phyloP scores from a whole-genome alignment of 2,888 invertebrate genomes.

The Odiellus spinosus region DNA sequence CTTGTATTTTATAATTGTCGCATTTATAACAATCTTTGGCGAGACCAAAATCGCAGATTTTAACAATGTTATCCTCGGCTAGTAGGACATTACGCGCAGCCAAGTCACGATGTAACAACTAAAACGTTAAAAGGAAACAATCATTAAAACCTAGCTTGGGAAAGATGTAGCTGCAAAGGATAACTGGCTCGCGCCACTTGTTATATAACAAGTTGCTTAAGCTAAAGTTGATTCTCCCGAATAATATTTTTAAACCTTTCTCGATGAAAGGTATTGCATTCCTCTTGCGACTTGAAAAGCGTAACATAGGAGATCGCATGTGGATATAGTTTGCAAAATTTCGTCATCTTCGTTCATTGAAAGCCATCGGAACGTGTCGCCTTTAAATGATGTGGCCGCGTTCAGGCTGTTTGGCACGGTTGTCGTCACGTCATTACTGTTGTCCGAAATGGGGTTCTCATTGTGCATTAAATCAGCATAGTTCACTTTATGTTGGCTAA shows the following conservation, averaged over 20 bases:
- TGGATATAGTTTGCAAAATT: slow-evolving; percentile 28
- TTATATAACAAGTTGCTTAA: background rate
- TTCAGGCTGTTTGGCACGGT: too few relatives aligned
- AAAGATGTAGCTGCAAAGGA: background rate
- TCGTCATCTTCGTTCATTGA: too few relatives aligned
- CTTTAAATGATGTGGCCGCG: too few relatives aligned
- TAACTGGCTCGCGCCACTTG: background rate
- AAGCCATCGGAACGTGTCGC: too few relatives aligned
- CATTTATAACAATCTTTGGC: slow-evolving; percentile 34
- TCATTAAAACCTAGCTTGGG: background rate
- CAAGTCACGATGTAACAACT: slow-evolving; percentile 36
- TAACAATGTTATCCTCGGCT: slow-evolving; percentile 33
- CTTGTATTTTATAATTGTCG: slow-evolving; percentile 31
- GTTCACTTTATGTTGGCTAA: slow-evolving; percentile 8
- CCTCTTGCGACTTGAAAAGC: slow-evolving; percentile 85
- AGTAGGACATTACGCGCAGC: slow-evolving; percentile 35
- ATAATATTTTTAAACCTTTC: slow-evolving; percentile 45
- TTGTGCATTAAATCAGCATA: slow-evolving; percentile 12
- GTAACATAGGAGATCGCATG: slow-evolving; percentile 74
- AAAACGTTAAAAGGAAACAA: too few relatives aligned
- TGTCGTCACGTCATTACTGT: too few relatives aligned
- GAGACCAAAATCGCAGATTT: slow-evolving; percentile 36
- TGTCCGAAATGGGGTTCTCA: background rate
- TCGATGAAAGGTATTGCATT: slow-evolving; percentile 81
- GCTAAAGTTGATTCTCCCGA: background rate